Conservation (phyloP, 1,140 invertebrate species). For the Eupristina koningsbergeri region DNA sequence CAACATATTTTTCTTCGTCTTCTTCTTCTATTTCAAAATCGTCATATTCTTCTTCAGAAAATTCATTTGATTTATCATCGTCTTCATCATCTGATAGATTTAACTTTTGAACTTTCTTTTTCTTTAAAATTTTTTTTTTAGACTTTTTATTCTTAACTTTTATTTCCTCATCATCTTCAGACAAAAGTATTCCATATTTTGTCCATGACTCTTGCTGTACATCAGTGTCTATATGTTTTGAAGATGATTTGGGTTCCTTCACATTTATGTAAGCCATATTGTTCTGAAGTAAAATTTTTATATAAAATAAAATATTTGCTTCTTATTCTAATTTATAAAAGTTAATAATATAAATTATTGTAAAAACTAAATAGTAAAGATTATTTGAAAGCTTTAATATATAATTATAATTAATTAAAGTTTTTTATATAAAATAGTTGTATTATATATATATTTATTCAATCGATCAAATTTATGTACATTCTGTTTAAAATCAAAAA, state of each 20-base stretch:
- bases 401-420: neutral
- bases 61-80: slow-evolving; percentile 52
- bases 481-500: too few species aligned
- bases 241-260: neutral
- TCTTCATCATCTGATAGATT: slow-evolving; percentile 63
- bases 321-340: neutral
- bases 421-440: too few species aligned
- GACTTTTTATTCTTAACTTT: slow-evolving; percentile 46
- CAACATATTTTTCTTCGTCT: slow-evolving; percentile 73
- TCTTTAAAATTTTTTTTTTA: slow-evolving; percentile 66
- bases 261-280: neutral
- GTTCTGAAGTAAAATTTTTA: neutral
- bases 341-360: neutral
- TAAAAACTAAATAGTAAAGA: neutral
- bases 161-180: slow-evolving; percentile 71
- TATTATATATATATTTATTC: too few species aligned
- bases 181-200: slow-evolving; percentile 53
- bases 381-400: neutral
- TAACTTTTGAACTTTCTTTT: slow-evolving; percentile 60
- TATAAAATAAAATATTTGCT: too few species aligned
- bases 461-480: too few species aligned
- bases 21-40: slow-evolving; percentile 60
- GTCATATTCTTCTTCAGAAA: slow-evolving; percentile 59
- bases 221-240: slow-evolving; percentile 50
- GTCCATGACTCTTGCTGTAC: slow-evolving; percentile 48